phyloP scores from a whole-genome alignment of 2,113 vertebrate genomes.

The Petromus typicus region DNA sequence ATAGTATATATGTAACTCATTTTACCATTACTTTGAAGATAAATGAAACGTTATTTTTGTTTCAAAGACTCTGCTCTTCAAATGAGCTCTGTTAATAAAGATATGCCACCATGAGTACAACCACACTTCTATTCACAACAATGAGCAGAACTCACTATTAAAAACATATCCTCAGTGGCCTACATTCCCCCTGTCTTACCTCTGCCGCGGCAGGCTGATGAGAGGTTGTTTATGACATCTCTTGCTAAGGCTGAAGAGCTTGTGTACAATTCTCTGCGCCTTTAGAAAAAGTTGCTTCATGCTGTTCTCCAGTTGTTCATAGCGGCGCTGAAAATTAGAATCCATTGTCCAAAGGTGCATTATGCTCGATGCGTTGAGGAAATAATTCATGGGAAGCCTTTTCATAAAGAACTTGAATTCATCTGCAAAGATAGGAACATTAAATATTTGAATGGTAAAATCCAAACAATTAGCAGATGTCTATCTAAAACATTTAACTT shows the following conservation, averaged over 20 bases:
- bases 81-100: not conserved
- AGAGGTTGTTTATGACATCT: conserved; percentile 96
- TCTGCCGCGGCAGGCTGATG: conserved; percentile 92
- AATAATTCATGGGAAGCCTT: conserved; percentile 95
- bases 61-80: not conserved
- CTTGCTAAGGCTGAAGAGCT: conserved; percentile 98
- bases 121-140: not conserved
- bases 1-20: not conserved
- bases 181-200: conserved; percentile 86
- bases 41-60: not conserved
- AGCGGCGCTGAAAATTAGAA: conserved; percentile 94
- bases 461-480: not conserved
- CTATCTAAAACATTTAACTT: not conserved
- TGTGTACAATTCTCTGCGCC: conserved; percentile 95
- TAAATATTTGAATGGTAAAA: conserved; percentile 26
- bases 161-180: not conserved
- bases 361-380: conserved; percentile 95
- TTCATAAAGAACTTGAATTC: conserved; percentile 97
- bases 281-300: conserved; percentile 93
- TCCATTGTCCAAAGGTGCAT: conserved; percentile 97
- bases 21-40: not conserved
- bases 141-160: not conserved
- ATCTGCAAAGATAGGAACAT: conserved; percentile 87
- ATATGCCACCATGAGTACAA: rapidly evolving
- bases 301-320: conserved; percentile 94